phyloP scores from a whole-genome alignment of 2,888 invertebrate species.

The Calameuta filiformis region DNA sequence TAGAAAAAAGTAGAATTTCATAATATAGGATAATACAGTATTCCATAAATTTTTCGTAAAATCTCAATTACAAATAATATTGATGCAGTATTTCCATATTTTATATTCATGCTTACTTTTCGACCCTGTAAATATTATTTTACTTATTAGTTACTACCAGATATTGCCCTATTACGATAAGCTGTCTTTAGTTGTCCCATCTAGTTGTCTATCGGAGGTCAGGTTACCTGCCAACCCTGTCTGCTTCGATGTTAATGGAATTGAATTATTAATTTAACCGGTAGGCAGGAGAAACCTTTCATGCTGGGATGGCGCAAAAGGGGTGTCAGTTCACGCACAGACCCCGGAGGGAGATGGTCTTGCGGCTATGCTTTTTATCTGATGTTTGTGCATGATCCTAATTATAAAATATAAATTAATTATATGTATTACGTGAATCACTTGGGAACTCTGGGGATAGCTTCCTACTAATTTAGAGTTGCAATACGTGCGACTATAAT shows the following conservation, averaged over 20 bases:
- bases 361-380: slow-evolving; percentile 20
- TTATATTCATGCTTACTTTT: not conserved
- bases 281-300: slow-evolving; percentile 16
- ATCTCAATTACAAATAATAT: not conserved
- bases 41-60: not conserved
- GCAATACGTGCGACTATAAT: slow-evolving; percentile 16
- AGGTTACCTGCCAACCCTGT: not conserved
- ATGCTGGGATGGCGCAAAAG: slow-evolving; percentile 20
- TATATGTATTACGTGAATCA: slow-evolving; percentile 30
- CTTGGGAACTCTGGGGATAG: slow-evolving; percentile 7
- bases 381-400: slow-evolving; percentile 32
- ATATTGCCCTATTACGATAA: not conserved
- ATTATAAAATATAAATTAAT: slow-evolving; percentile 41
- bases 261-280: slow-evolving; percentile 45
- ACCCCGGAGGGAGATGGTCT: slow-evolving; percentile 19
- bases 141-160: not conserved
- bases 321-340: slow-evolving; percentile 30
- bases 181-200: not conserved
- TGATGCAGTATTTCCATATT: not conserved
- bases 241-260: slow-evolving; percentile 33
- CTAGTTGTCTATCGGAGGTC: not conserved
- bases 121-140: not conserved
- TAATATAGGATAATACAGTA: too few relatives aligned
- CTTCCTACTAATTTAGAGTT: slow-evolving; percentile 20
- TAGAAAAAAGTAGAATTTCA: too few relatives aligned